Base-by-base conservation (phyloP, 1,140 invertebrate genomes). In the Metopolophium dirhodum region DNA sequence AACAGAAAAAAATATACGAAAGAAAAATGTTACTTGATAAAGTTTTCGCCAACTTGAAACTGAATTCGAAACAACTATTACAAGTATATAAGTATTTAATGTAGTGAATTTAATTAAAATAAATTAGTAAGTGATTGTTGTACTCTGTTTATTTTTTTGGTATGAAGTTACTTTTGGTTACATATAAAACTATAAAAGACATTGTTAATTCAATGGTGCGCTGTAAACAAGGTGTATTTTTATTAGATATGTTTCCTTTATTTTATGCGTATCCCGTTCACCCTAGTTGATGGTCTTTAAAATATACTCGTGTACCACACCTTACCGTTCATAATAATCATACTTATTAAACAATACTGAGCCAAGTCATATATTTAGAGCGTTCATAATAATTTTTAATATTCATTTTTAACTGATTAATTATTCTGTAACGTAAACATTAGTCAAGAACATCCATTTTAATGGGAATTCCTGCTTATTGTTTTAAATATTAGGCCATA, bases 51-150 rank as follows among this genome's bases (percentile, higher is more conserved):
- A 77, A 77, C 61, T 77, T 77, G 30, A 77, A 86, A 47, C 20
- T 88, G n/a, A 20, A 54, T 88, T 88, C 23, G 7, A 37, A 54
- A 35, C 30, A 51, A 88, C 47, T 88, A 88, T 54, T 88, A 45
- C 23, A 85, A 85, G 23, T 85, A 41, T 85, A 85, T 83, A 83
- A 37, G 23, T 85, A 88, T 88, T 88, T 47, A 87, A n/a, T 47
- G 86, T 87, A 47, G 86, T 47, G 45, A 49, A n/a, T 49, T 87
- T 87, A 47, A 87, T 49, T 87, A 87, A n/a, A 87, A 49, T 87
- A 49, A 85, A 87, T 87, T 14, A 47, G 41, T 30, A n/a, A 87
- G 22, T 83, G 82, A 83, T 83, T 83, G 82, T 85, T 41, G 41
- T 45, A 18, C 14, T 77, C 30, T 18, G 9, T 41, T 41, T 85